A percentile compares a stretch with the other conserved stretches of the same genome.
Evolutionary conservation across 2,888 invertebrate species (phyloP).

Genomic region (Alviniconcha strummeri): DNA sequence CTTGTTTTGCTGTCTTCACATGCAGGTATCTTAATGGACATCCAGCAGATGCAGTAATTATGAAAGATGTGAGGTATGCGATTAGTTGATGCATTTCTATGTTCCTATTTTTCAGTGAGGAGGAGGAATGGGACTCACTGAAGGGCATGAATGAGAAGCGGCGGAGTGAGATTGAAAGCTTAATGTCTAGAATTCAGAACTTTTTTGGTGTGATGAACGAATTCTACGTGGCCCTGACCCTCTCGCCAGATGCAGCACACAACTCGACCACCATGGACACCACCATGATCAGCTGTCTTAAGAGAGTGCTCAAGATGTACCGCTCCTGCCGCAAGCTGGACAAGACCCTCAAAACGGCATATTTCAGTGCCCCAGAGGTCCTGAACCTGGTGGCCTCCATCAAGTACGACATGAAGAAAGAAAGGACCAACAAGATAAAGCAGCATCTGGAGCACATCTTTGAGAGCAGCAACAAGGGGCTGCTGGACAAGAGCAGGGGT

Average conservation of each 20-base stretch:
- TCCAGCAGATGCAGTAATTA: too few species aligned
- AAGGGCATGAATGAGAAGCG: slow-evolving; percentile 14
- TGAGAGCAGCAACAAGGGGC: slow-evolving; percentile 40
- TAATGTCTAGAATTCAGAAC: background rate
- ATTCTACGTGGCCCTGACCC: background rate
- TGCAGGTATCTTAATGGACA: too few species aligned
- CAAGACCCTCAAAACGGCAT: slow-evolving; percentile 55
- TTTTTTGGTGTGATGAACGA: slow-evolving; percentile 13
- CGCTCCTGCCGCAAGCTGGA: slow-evolving; percentile 65
- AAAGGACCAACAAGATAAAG: slow-evolving; percentile 58
- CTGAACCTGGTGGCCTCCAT: slow-evolving; percentile 54
- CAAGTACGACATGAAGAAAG: slow-evolving; percentile 54
- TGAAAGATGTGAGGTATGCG: background rate
- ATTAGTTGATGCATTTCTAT: background rate
- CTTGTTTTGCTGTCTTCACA: too few species aligned
- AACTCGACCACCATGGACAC: too few species aligned
- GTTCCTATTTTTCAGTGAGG: slow-evolving; percentile 11
- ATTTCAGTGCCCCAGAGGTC: slow-evolving; percentile 1
- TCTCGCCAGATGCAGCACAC: background rate
- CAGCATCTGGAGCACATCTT: slow-evolving; percentile 48
- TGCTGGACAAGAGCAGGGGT: slow-evolving; percentile 31
- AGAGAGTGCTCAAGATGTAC: slow-evolving; percentile 62
- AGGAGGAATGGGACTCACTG: background rate
- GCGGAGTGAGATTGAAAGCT: background rate
- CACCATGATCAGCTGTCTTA: slow-evolving; percentile 44